phyloP scores from a whole-genome alignment of 2,888 invertebrate species.

The Eumerus sabulonum region DNA sequence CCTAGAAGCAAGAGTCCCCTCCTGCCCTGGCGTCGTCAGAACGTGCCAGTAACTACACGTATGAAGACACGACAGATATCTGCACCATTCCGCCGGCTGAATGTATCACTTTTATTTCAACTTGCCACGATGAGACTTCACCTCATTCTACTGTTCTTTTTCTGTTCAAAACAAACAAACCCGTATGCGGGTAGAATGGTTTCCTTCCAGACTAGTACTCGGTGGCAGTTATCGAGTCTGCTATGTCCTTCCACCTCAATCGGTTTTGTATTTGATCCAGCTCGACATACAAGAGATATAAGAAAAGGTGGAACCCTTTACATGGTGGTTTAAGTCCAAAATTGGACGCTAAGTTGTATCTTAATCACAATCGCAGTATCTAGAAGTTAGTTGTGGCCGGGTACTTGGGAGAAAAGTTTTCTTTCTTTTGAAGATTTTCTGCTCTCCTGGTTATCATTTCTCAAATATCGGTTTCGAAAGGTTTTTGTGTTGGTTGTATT shows the following conservation, averaged over 20 bases:
- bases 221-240: background rate
- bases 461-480: slow-evolving; percentile 27
- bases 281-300: too few relatives aligned
- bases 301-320: background rate
- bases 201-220: too few relatives aligned
- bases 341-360: slow-evolving; percentile 25
- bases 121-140: too few relatives aligned
- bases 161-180: too few relatives aligned
- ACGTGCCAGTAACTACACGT: slow-evolving; percentile 13
- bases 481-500: slow-evolving; percentile 34
- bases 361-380: slow-evolving; percentile 24
- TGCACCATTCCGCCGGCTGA: too few relatives aligned
- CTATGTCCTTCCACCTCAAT: slow-evolving; percentile 8
- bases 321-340: slow-evolving; percentile 17
- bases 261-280: too few relatives aligned
- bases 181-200: too few relatives aligned
- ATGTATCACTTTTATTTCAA: too few relatives aligned
- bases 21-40: background rate
- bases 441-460: slow-evolving; percentile 3
- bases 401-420: too few relatives aligned
- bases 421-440: background rate
- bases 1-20: slow-evolving; percentile 28
- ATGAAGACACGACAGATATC: background rate
- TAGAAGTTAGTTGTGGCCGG: background rate
- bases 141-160: too few relatives aligned